Conservation (phyloP, 2,113 vertebrate species). For the Etheostoma cragini region DNA sequence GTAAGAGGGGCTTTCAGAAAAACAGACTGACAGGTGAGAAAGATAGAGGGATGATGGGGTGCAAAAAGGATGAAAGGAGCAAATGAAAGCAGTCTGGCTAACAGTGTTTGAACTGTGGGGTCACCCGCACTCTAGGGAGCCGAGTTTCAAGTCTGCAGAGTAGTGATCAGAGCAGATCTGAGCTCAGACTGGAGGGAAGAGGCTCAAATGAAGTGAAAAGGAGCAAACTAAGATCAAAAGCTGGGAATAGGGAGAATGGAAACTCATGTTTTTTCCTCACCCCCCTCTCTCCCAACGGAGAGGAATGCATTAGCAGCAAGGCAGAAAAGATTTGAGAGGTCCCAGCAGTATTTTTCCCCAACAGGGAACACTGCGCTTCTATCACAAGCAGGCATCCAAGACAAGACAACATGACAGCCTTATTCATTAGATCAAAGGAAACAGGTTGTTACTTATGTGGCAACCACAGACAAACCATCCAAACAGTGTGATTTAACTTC, state of each 20-base stretch:
- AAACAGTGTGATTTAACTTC: slow-evolving; percentile 25
- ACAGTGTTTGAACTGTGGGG: slow-evolving; percentile 68
- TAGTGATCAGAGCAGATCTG: slow-evolving; percentile 50
- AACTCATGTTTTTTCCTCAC: slow-evolving; percentile 40
- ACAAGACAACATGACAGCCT: slow-evolving; percentile 26
- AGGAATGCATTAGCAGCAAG: slow-evolving; percentile 61
- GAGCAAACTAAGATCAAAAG: slow-evolving; percentile 20
- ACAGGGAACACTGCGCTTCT: slow-evolving; percentile 15
- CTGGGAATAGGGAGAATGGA: slow-evolving; percentile 23
- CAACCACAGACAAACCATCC: slow-evolving; percentile 35
- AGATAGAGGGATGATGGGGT: neutral
- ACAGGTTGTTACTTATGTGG: slow-evolving; percentile 26
- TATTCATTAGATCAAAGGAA: slow-evolving; percentile 36
- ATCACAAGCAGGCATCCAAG: slow-evolving; percentile 31
- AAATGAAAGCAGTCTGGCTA: slow-evolving; percentile 60
- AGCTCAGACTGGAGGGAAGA: slow-evolving; percentile 20
- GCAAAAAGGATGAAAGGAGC: slow-evolving; percentile 54
- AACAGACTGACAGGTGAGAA: slow-evolving; percentile 24
- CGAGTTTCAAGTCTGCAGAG: slow-evolving; percentile 53
- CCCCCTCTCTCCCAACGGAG: slow-evolving; percentile 52
- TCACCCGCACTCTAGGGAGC: slow-evolving; percentile 59
- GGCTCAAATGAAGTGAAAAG: slow-evolving; percentile 44
- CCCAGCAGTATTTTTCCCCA: slow-evolving; percentile 39
- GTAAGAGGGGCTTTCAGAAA: slow-evolving; percentile 21
- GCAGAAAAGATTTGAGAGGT: slow-evolving; percentile 51